These are phyloP conservation scores for Altica lythri DNA, from an alignment of 2,888 invertebrate species.

Conservation along the genomic window DNA sequence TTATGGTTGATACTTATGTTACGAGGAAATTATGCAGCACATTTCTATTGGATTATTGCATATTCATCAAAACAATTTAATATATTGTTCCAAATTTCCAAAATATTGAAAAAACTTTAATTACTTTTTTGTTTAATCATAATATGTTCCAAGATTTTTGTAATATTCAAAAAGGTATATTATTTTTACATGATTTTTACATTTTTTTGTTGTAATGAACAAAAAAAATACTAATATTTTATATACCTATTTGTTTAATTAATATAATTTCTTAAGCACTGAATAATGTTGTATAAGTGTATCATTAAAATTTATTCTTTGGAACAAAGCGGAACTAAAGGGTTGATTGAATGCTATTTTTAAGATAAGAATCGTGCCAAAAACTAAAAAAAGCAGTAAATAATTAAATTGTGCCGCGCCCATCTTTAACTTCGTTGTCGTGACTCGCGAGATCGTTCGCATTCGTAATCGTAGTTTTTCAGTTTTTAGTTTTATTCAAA, in stretches of 20 bases:
- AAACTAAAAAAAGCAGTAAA: background rate
- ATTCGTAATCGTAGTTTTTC: background rate
- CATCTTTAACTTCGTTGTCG: background rate
- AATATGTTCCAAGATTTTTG: background rate
- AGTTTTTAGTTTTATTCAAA: background rate
- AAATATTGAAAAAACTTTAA: background rate
- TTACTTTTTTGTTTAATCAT: background rate
- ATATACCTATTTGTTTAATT: too few relatives aligned
- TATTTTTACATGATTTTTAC: too few relatives aligned
- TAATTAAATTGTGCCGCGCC: background rate
- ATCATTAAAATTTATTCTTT: background rate
- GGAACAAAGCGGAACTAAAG: background rate
- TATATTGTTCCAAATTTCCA: background rate
- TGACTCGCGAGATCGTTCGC: too few relatives aligned
- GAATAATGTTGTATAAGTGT: background rate
- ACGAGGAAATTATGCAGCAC: background rate
- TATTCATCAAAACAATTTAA: background rate
- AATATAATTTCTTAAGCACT: too few relatives aligned
- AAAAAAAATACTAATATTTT: too few relatives aligned
- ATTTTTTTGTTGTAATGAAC: too few relatives aligned
- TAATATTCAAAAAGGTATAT: too few relatives aligned
- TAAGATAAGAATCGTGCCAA: background rate
- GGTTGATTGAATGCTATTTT: background rate
- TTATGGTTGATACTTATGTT: background rate
- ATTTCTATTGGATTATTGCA: background rate